These are phyloP conservation scores for Seira musarum DNA, from an alignment of 2,888 invertebrate species.

Conservation along the genomic window DNA sequence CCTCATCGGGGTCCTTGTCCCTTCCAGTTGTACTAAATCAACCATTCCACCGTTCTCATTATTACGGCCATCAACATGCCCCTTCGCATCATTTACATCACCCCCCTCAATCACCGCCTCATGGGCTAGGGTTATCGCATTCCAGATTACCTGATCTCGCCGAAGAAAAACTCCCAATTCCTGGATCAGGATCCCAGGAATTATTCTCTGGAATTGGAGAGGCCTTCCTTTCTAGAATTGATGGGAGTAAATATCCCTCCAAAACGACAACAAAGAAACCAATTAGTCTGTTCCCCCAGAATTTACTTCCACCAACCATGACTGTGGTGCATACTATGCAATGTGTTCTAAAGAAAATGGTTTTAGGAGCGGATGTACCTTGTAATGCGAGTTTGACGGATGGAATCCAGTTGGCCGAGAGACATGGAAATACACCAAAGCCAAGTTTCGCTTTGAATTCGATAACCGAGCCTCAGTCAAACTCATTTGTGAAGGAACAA, in stretches of 20 bases:
- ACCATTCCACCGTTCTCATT: constrained; percentile 21
- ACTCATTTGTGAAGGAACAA: constrained; percentile 37
- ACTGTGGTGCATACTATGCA: constrained; percentile 61
- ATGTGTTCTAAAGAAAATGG: constrained; percentile 60
- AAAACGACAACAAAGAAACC: constrained; percentile 34
- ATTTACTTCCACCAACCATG: constrained; percentile 48
- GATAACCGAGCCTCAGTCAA: constrained; percentile 8
- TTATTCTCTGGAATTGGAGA: constrained; percentile 20
- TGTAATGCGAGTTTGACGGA: constrained; percentile 47
- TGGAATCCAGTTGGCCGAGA: constrained; percentile 42
- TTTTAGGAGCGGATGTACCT: constrained; percentile 57
- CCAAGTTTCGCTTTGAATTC: not conserved
- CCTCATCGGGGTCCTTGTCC: constrained; percentile 19
- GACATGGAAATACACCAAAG: constrained; percentile 36
- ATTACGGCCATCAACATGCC: constrained; percentile 23
- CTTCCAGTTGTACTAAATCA: constrained; percentile 15
- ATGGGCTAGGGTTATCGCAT: constrained; percentile 12
- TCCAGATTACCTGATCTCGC: not conserved
- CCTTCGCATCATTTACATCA: not conserved
- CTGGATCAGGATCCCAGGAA: constrained; percentile 34
- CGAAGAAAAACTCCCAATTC: constrained; percentile 19
- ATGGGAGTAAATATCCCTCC: not conserved
- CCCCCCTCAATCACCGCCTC: constrained; percentile 7
- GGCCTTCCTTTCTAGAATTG: constrained; percentile 38
- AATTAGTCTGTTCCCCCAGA: constrained; percentile 36